Evolutionary conservation across 2,797 vertebrate species (phyloP).

Genomic region (Periparus ater): DNA sequence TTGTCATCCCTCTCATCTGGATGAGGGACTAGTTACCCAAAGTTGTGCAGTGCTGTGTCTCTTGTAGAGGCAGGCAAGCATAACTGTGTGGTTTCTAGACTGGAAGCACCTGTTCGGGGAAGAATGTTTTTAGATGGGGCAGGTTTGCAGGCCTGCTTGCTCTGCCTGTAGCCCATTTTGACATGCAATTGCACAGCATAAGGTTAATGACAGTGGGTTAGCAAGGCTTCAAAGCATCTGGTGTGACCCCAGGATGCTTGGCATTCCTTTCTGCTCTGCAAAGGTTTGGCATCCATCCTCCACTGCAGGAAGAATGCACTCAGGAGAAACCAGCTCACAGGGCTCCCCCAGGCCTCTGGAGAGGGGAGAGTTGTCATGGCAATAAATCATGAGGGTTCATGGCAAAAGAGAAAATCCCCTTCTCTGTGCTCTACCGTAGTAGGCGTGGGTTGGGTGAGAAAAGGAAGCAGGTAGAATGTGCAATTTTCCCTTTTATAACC

Average conservation of each 20-base stretch:
- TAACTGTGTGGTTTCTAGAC: constrained; percentile 42
- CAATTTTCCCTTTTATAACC: background rate
- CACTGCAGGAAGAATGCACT: constrained; percentile 64
- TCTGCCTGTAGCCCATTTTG: constrained; percentile 60
- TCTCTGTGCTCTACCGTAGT: background rate
- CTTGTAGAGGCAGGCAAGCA: background rate
- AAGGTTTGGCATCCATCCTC: constrained; percentile 77
- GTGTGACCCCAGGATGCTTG: constrained; percentile 79
- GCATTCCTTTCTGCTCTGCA: constrained; percentile 87
- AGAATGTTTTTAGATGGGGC: constrained; percentile 14
- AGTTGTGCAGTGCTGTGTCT: background rate
- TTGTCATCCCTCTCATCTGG: background rate
- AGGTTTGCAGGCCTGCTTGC: constrained; percentile 32
- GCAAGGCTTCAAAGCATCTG: constrained; percentile 79
- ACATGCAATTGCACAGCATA: constrained; percentile 75
- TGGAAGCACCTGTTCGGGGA: constrained; percentile 45
- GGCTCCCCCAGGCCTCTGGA: constrained; percentile 13
- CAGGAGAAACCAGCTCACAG: constrained; percentile 32
- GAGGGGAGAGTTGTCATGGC: constrained; percentile 58
- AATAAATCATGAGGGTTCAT: constrained; percentile 39
- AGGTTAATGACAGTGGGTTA: constrained; percentile 79
- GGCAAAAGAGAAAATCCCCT: constrained; percentile 4
- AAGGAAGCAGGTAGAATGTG: background rate
- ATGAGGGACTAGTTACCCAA: background rate
- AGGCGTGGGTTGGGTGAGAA: background rate